Evolutionary conservation across 1,140 invertebrate genomes (phyloP), one percentile per base, ranked within the genome.

Genomic region (Pteromalus puparum): DNA sequence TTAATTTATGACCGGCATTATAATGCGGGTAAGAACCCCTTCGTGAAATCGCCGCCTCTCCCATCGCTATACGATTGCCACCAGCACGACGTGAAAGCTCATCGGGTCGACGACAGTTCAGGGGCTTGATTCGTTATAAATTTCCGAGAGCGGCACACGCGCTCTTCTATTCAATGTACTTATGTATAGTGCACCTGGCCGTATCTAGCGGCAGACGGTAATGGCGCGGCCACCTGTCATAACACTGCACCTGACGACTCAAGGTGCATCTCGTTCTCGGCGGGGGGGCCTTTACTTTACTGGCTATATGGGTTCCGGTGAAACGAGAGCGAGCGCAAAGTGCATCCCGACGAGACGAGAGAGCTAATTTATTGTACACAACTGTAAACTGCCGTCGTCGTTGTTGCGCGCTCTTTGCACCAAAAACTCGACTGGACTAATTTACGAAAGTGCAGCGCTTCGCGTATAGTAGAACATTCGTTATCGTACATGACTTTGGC

Each of bases 241-340:
- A 81, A 81, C 80, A 81, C 80, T 46, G 68, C 73, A 81, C 68
- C 80, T 81, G 80, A 73, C 78, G 46, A 9, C 38, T 48, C 78
- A 70, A 81, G 34, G 61, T 68, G 77, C 65, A 80, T 80, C 65
- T 80, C 34, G 4, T 34, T 26, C 42, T 67, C 28, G 1, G 65
- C 77, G 24, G 21, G 67, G 38, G 67, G 38, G 38, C 38, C 38
- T 42, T 42, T 42, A 10, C 38, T 42, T 42, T 42, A 10, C 9
- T 42, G 38, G 7, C 6, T 42, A 42, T 42, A 10, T 42, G 10
- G 38, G 38, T 7, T 1, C 38, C 7, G 38, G 10, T 7, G 38
- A 12, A 42, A 42, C 38, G 38, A 42, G 38, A 13, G 15, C 46
- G 46, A 48, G 12, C 24, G 21, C 38, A 46, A 68, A n/a, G 53